phyloP scores from a whole-genome alignment of 2,113 vertebrate genomes.

The Tympanuchus pallidicinctus region DNA sequence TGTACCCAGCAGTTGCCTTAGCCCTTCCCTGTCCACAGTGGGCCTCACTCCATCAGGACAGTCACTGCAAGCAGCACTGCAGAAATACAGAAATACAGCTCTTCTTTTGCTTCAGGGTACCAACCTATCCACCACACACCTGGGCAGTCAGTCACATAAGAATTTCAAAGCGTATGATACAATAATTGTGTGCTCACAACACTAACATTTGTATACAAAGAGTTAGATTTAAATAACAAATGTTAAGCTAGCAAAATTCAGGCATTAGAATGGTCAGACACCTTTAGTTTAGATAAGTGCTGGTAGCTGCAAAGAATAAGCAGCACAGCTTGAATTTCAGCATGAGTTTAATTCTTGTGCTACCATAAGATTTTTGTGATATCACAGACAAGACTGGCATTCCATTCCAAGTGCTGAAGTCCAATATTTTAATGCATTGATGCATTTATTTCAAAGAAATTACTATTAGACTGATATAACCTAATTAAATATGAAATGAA shows the following conservation, averaged over 20 bases:
- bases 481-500: constrained; percentile 2
- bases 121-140: background rate
- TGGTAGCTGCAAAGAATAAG: background rate
- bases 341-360: background rate
- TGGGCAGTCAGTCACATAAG: background rate
- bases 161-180: background rate
- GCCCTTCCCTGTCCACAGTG: background rate
- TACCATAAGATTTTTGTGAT: background rate
- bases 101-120: background rate
- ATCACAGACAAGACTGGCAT: background rate
- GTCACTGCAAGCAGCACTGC: background rate
- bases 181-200: background rate
- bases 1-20: background rate
- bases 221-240: background rate
- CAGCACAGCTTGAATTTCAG: background rate
- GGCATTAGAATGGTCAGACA: background rate
- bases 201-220: background rate
- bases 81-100: background rate
- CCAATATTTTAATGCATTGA: background rate
- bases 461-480: background rate
- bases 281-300: background rate
- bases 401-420: background rate
- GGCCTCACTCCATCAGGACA: background rate
- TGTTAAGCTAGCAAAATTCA: background rate
- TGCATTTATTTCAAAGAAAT: background rate